Evolutionary conservation across 2,113 vertebrate species (phyloP), one percentile per base, ranked within the genome.

Genomic region (Dissostichus mawsoni): DNA sequence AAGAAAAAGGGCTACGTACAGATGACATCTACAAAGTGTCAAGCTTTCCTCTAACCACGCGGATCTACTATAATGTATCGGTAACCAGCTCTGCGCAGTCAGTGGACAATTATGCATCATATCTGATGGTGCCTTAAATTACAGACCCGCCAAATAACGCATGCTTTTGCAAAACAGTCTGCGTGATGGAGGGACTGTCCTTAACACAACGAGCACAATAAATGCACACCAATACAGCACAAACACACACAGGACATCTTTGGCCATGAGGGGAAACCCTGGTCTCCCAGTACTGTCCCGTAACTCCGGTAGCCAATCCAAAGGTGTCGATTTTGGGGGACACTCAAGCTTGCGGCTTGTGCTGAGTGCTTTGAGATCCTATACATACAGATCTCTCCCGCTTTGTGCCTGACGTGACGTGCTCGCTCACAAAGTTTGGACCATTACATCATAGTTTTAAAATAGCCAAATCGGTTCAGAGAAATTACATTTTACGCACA

Each of bases 381-480:
- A 71, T 72, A 78, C 59, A 89, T 53, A 58, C 62, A 56, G 6
- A 48, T 75, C 76, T 82, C 85, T 84, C 76, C 51, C 75, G 47
- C 67, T 86, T 71, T 81, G 76, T 76, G 76, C 82, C 82, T 69
- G 83, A 78, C 84, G 80, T 87, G 90, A 92, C 92, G 91, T 91
- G 89, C 85, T 91, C 87, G 86, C 90, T 78, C 88, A 81, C 86
- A 93, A 93, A 93, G 83, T 94, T 93, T 92, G 66, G 84, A 57
- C 85, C 92, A 94, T 94, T 93, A 94, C 93, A 92, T 94, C 93
- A 94, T 93, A 92, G 92, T 91, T 94, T 91, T 88, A 92, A 93
- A 94, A 93, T 93, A 93, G 91, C 92, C 85, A 75, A 83, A 82
- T 84, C 83, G 87, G 76, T 82, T 86, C 76, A 68, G 80, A 89